A percentile compares a stretch with the other conserved stretches of the same genome.
Conservation (phyloP, 2,888 invertebrate species). For the Yponomeuta evonymella region DNA sequence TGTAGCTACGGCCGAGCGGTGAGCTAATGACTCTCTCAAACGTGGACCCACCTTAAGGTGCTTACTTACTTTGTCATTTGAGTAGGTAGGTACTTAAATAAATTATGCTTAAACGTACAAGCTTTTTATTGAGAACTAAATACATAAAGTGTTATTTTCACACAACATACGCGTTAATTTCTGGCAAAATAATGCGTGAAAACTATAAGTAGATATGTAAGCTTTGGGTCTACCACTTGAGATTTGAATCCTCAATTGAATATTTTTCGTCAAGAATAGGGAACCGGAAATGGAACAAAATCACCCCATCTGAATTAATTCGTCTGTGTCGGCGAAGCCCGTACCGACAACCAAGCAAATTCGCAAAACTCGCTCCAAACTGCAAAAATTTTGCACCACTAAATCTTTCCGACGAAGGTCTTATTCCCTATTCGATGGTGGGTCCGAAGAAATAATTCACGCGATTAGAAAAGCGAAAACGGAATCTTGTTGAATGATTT, state of each 20-base stretch:
- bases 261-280: neutral
- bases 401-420: constrained; percentile 13
- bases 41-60: neutral
- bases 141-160: no score
- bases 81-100: no score
- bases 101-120: no score
- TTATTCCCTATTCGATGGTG: constrained; percentile 11
- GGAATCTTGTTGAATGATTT: constrained; percentile 12
- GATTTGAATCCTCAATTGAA: no score
- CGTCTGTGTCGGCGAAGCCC: neutral
- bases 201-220: no score
- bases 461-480: constrained; percentile 15
- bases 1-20: neutral
- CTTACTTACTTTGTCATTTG: no score
- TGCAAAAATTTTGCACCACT: constrained; percentile 6
- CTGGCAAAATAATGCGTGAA: no score
- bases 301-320: neutral
- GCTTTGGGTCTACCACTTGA: neutral
- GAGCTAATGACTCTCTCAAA: neutral
- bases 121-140: no score
- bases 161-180: no score
- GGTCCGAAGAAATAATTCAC: constrained; percentile 13
- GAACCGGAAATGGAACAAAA: neutral
- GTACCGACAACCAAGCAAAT: neutral
- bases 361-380: neutral